Base-by-base conservation (phyloP, 2,888 invertebrate genomes). In the Chrysopilus asiliformis region DNA sequence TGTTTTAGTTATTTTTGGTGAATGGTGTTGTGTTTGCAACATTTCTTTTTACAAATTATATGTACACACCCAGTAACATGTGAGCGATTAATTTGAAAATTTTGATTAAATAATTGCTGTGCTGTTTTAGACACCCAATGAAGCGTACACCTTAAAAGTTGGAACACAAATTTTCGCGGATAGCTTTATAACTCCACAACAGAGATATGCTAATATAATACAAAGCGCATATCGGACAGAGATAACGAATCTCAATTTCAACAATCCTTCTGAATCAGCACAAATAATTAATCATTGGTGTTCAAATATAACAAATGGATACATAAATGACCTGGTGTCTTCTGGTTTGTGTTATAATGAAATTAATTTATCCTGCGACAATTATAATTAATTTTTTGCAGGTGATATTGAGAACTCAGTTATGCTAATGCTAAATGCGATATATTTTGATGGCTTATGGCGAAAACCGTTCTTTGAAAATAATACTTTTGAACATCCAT, bases 381-480 rank as follows among this genome's bases (percentile, higher is more conserved):
- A 22, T 22, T 22, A 10, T 8, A 22, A 22, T 22, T 8, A 31
- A 15, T 18, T 38, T 26, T 38, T 52, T 60, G 25, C 56, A 74
- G 74, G 68, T 51, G 73, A 74, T 41, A 52, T 82, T 2, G 51
- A 68, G 17, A 66, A 71, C 34, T 71, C 76, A 14, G 67, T 77
- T 3, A 68, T 86, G 55, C 48, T 87, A 28, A 58, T 85, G 26
- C 65, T 80, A 19, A 87, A 82, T 58, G 78, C 81, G 0, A 62
- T 89, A 19, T 86, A 75, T 62, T 87, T 86, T 67, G 80, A 84
- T 54, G 86, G 86, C 2, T 65, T 70, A 1, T 89, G 89, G 89
- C 65, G 70, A 1, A 67, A 73, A 42, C 74, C 72, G 48, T 87
- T 86, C 52, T 63, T 71, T 0, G 67, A 68, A 13, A 72, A 73